phyloP scores from a whole-genome alignment of 1,140 invertebrate genomes.

The Homarus americanus region DNA sequence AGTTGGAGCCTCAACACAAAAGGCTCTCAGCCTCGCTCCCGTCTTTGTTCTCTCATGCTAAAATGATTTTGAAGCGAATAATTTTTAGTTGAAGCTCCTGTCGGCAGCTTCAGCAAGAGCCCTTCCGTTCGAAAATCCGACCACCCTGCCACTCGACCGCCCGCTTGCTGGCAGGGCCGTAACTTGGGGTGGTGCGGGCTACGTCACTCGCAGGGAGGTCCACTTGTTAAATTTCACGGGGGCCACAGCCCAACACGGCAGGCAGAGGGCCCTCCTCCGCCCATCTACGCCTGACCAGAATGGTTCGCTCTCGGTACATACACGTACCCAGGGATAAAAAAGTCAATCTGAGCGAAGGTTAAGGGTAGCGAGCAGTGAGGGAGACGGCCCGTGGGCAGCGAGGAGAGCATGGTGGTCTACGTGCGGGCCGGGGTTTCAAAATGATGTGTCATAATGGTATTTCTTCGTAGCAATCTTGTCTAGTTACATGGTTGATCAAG shows the following conservation, averaged over 20 bases:
- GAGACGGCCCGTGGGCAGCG: slow-evolving; percentile 20
- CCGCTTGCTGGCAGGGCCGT: slow-evolving; percentile 34
- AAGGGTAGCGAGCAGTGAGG: slow-evolving; percentile 27
- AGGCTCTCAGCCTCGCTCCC: too few relatives aligned
- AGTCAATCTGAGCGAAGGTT: slow-evolving; percentile 18
- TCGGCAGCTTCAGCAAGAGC: not conserved
- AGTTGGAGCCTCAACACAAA: too few relatives aligned
- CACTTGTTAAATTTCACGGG: slow-evolving; percentile 68
- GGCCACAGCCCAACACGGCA: slow-evolving; percentile 58
- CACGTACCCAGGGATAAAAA: not conserved
- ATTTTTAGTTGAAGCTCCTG: not conserved
- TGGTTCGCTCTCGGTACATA: not conserved
- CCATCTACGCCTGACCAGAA: not conserved
- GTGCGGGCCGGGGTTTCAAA: slow-evolving; percentile 60
- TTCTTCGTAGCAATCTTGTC: slow-evolving; percentile 57
- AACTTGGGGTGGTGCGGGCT: slow-evolving; percentile 66
- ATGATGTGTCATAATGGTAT: slow-evolving; percentile 70
- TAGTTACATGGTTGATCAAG: slow-evolving; percentile 18
- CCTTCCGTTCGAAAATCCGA: not conserved
- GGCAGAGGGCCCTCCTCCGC: slow-evolving; percentile 2
- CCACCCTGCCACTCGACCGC: not conserved
- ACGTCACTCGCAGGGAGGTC: slow-evolving; percentile 70
- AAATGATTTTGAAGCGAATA: too few relatives aligned
- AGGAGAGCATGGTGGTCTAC: slow-evolving; percentile 61
- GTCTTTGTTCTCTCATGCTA: too few relatives aligned